Evolutionary conservation across 2,888 invertebrate genomes (phyloP).

Genomic region (Trachelus iudaicus): DNA sequence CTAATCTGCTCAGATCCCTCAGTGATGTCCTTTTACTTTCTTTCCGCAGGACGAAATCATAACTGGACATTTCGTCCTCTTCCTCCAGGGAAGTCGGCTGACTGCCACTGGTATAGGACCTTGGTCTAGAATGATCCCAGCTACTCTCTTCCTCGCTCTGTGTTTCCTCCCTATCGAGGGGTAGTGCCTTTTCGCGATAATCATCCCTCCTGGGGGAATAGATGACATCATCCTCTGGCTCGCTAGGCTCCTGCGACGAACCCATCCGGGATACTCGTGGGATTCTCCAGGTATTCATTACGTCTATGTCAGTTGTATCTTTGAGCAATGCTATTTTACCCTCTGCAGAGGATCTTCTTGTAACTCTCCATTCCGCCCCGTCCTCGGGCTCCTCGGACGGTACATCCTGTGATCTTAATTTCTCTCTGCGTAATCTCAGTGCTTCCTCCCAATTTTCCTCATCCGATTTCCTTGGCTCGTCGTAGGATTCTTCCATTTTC

Average conservation of each 20-base stretch:
- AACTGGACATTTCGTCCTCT: conserved; percentile 37
- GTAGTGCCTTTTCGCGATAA: conserved; percentile 44
- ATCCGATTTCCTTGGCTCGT: conserved; percentile 50
- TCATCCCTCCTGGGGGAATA: conserved; percentile 15
- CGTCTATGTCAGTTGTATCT: conserved; percentile 49
- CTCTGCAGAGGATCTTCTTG: conserved; percentile 60
- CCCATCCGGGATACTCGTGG: conserved; percentile 51
- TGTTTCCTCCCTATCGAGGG: conserved; percentile 38
- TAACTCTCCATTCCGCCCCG: conserved; percentile 46
- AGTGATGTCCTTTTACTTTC: conserved; percentile 52
- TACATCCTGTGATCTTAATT: conserved; percentile 38
- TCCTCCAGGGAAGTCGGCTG: conserved; percentile 49
- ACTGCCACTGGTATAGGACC: conserved; percentile 45
- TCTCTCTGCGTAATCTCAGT: conserved; percentile 48
- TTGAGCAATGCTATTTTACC: conserved; percentile 58
- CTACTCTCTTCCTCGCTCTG: conserved; percentile 39
- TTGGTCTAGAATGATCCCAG: conserved; percentile 31
- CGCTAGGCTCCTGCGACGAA: conserved; percentile 55
- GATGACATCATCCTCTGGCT: conserved; percentile 49
- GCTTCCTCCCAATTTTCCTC: conserved; percentile 60
- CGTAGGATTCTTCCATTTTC: conserved; percentile 21
- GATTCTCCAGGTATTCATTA: conserved; percentile 60
- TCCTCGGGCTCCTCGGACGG: conserved; percentile 25
- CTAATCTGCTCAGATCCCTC: conserved; percentile 54
- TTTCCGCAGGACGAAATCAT: conserved; percentile 49